A percentile compares a stretch with the other conserved stretches of the same genome.
These are phyloP conservation scores for Zootoca vivipara DNA, from an alignment of 2,113 vertebrate genomes.

Conservation along the genomic window DNA sequence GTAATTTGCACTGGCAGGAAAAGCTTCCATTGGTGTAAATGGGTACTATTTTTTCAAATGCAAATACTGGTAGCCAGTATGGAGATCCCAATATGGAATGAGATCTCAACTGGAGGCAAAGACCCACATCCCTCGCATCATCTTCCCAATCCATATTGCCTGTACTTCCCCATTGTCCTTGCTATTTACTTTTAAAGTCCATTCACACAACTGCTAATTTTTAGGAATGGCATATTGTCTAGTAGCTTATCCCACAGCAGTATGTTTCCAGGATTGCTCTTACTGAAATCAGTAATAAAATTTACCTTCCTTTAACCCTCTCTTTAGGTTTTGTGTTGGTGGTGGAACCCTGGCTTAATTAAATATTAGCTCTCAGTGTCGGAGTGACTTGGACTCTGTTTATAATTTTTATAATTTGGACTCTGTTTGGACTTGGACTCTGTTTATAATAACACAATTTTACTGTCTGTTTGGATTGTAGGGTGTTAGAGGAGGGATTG, in stretches of 20 bases:
- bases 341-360: background rate
- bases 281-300: background rate
- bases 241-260: background rate
- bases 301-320: background rate
- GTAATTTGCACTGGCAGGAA: too few species aligned
- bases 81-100: too few species aligned
- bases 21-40: too few species aligned
- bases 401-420: too few species aligned
- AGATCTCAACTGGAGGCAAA: too few species aligned
- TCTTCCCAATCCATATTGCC: too few species aligned
- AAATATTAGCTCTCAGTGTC: too few species aligned
- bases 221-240: background rate
- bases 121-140: too few species aligned
- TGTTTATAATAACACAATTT: accelerated
- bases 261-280: too few species aligned
- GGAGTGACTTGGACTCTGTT: background rate
- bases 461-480: background rate
- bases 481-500: too few species aligned
- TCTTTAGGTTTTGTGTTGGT: background rate
- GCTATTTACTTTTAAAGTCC: background rate
- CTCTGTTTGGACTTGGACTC: background rate
- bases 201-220: background rate
- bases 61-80: too few species aligned
- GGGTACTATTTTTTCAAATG: too few species aligned
- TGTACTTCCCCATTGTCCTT: background rate